Evolutionary conservation across 2,113 vertebrate species (phyloP), one percentile per base, ranked within the genome.

Genomic region (Eupsittula cactorum): DNA sequence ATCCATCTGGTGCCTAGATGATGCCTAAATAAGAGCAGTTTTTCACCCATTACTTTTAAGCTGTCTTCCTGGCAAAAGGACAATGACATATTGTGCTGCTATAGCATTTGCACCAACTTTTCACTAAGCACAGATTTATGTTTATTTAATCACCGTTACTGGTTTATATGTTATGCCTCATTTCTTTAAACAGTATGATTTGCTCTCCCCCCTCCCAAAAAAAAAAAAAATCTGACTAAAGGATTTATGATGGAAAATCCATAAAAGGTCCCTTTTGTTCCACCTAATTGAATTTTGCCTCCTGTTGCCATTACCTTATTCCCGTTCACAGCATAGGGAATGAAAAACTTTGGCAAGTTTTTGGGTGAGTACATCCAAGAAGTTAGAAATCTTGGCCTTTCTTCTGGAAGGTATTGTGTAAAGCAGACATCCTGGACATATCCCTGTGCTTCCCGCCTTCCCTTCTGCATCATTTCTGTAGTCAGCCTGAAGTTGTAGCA

Each of bases 401-500:
- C 49, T 94, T 96, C 77, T 96, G 96, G 96, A 97, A 96, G 95
- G 88, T 84, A 91, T 96, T 97, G 92, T 93, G 92, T 82, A 96
- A 96, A 67, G 46, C 92, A 97, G 92, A 82, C 88, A 86, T 81
- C 82, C 37, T 90, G 92, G 82, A 95, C 44, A 33, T 49, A 71
- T 57, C 82, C 62, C 73, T 65, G 21, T 84, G 46, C 74, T 95
- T 97, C 16, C 19, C 52, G 8, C 15, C n/a, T 95, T 96, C 65
- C 24, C 41, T 88, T 87, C 77, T 70, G n/a, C 86, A 44, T 91
- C 37, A 2, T 87, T 80, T 39, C 78, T 39, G 46, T 3, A 71
- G 41, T 23, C 69, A 84, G 27, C 31, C 65, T 82, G 57, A 82
- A 91, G 76, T 2, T 62, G 64, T 23, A 52, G 27, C n/a, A 16